A percentile compares a stretch with the other conserved stretches of the same genome.
These are phyloP conservation scores for Lasioglossum pauxillum DNA, from an alignment of 2,888 invertebrate genomes.

Conservation along the genomic window DNA sequence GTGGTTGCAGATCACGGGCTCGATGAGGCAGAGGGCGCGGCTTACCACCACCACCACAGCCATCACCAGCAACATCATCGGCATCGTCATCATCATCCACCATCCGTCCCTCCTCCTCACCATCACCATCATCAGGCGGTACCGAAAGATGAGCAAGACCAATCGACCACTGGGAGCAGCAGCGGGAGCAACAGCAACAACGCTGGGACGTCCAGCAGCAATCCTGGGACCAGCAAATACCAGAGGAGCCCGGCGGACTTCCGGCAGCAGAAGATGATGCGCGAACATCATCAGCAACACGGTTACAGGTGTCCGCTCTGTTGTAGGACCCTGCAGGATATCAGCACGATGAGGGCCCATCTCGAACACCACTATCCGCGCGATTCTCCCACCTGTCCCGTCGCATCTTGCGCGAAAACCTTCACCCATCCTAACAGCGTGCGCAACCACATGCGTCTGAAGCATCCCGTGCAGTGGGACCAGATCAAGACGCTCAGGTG, in stretches of 20 bases:
- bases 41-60: slow-evolving; percentile 83
- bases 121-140: slow-evolving; percentile 75
- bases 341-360: slow-evolving; percentile 90
- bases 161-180: slow-evolving; percentile 49
- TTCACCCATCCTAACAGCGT: slow-evolving; percentile 95
- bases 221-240: slow-evolving; percentile 79
- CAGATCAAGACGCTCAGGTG: slow-evolving; percentile 92
- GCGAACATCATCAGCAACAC: slow-evolving; percentile 83
- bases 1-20: slow-evolving; percentile 85
- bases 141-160: slow-evolving; percentile 67
- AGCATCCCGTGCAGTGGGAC: slow-evolving; percentile 93
- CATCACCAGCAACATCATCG: slow-evolving; percentile 80
- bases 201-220: slow-evolving; percentile 59
- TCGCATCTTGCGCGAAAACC: slow-evolving; percentile 89
- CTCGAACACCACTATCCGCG: slow-evolving; percentile 93
- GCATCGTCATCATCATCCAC: slow-evolving; percentile 75
- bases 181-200: slow-evolving; percentile 12
- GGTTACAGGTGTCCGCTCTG: slow-evolving; percentile 91
- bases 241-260: slow-evolving; percentile 83
- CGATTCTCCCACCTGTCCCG: slow-evolving; percentile 93
- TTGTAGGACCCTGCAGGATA: slow-evolving; percentile 88
- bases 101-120: slow-evolving; percentile 71
- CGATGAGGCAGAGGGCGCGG: slow-evolving; percentile 81
- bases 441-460: slow-evolving; percentile 94
- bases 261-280: slow-evolving; percentile 77